Conservation (phyloP, 2,113 vertebrate species). For the Trachemys scripta region DNA sequence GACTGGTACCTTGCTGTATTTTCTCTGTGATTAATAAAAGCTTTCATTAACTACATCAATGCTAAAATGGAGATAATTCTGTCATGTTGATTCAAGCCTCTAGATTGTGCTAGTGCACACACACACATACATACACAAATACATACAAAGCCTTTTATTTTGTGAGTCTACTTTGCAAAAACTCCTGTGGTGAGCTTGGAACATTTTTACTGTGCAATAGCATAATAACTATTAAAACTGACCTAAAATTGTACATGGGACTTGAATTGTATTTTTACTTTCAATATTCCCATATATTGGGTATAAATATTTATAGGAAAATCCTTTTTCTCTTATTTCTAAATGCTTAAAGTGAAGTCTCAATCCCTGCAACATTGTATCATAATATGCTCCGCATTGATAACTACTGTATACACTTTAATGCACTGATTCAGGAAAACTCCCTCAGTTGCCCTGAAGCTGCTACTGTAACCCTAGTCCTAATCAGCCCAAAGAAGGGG, state of each 20-base stretch:
- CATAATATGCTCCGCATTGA: neutral
- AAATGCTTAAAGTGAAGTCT: neutral
- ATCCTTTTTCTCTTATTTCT: neutral
- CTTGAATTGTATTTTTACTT: neutral
- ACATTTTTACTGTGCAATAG: neutral
- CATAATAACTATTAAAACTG: neutral
- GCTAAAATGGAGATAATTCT: neutral
- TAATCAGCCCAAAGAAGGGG: no score
- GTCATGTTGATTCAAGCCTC: neutral
- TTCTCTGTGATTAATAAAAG: conserved; percentile 45
- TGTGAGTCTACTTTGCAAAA: neutral
- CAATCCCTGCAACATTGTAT: no score
- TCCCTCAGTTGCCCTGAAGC: neutral
- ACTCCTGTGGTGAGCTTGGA: neutral
- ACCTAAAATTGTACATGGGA: neutral
- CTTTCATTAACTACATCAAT: conserved; percentile 31
- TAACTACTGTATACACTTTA: neutral
- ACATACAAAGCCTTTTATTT: neutral
- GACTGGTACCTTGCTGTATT: neutral
- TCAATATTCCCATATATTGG: neutral
- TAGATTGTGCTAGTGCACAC: neutral
- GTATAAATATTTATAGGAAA: neutral
- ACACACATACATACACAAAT: neutral
- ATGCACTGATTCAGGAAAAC: neutral
- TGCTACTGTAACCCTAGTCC: neutral